Evolutionary conservation across 1,140 invertebrate genomes (phyloP).

Genomic region (Trichoplusia ni): DNA sequence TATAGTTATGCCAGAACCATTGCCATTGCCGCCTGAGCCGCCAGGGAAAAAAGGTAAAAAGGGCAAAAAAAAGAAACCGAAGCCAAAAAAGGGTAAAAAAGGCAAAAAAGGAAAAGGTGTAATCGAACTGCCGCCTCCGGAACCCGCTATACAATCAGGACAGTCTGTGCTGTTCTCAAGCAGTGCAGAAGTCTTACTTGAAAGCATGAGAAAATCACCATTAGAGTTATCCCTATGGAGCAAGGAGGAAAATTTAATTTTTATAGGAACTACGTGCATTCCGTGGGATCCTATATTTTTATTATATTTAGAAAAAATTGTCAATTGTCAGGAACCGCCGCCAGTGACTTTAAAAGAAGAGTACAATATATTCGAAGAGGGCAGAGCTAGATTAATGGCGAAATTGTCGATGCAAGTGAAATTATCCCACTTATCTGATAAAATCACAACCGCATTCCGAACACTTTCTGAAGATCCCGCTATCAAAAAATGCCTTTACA

Average conservation of each 20-base stretch:
- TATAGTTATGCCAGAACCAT: constrained; percentile 73
- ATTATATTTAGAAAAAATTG: constrained; percentile 60
- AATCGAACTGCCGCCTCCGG: constrained; percentile 59
- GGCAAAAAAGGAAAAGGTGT: constrained; percentile 49
- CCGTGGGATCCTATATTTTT: constrained; percentile 68
- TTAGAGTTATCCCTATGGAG: constrained; percentile 69
- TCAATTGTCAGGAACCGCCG: constrained; percentile 49
- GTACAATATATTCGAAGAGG: constrained; percentile 75
- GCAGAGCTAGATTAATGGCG: constrained; percentile 66
- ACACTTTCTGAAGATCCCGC: constrained; percentile 71
- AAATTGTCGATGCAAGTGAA: constrained; percentile 71
- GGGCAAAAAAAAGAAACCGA: constrained; percentile 55
- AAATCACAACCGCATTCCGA: constrained; percentile 64
- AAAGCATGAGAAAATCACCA: constrained; percentile 68
- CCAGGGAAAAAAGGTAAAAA: constrained; percentile 65
- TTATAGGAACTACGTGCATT: constrained; percentile 57
- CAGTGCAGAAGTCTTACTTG: constrained; percentile 65
- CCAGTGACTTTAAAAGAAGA: constrained; percentile 63
- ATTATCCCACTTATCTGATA: constrained; percentile 65
- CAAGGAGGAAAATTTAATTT: constrained; percentile 67
- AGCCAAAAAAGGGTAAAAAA: constrained; percentile 60
- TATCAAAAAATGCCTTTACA: constrained; percentile 72
- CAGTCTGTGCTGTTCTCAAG: constrained; percentile 75
- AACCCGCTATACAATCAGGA: constrained; percentile 69
- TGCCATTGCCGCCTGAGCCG: constrained; percentile 69